These are phyloP conservation scores for Eurypyga helias DNA, from an alignment of 2,113 vertebrate genomes.

Conservation along the genomic window DNA sequence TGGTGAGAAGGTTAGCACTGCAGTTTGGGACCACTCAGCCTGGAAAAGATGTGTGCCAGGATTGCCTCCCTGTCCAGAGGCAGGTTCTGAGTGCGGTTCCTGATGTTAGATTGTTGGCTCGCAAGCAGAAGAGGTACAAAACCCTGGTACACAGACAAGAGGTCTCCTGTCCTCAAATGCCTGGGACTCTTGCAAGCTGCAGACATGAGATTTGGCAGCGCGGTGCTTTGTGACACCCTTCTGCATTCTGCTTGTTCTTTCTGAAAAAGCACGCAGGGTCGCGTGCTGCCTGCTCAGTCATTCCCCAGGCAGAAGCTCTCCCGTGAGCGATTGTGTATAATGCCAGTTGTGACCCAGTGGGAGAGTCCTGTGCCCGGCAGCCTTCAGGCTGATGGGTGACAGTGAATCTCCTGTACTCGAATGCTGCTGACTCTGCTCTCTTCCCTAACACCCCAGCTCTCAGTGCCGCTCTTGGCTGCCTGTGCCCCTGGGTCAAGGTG, in stretches of 20 bases:
- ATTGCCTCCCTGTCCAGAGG: fast-evolving
- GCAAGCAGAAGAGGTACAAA: background rate
- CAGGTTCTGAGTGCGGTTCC: background rate
- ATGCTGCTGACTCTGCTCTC: background rate
- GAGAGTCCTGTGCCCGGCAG: background rate
- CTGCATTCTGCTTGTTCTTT: background rate
- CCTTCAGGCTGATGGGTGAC: fast-evolving
- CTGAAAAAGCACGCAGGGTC: fast-evolving
- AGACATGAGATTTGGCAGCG: fast-evolving
- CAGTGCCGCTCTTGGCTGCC: background rate
- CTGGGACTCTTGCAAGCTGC: background rate
- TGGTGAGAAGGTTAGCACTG: fast-evolving
- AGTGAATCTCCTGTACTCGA: background rate
- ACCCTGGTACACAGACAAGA: background rate
- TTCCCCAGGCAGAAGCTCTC: background rate
- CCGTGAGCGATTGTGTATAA: background rate
- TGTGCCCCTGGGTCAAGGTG: background rate
- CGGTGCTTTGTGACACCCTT: background rate
- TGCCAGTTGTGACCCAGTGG: fast-evolving
- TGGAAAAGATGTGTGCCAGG: background rate
- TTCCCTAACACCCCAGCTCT: background rate
- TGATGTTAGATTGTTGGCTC: background rate
- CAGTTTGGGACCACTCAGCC: background rate
- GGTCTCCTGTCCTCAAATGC: fast-evolving
- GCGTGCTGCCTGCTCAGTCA: background rate